Evolutionary conservation across 2,888 invertebrate genomes (phyloP), one percentile per base, ranked within the genome.

Genomic region (Machimus atricapillus): DNA sequence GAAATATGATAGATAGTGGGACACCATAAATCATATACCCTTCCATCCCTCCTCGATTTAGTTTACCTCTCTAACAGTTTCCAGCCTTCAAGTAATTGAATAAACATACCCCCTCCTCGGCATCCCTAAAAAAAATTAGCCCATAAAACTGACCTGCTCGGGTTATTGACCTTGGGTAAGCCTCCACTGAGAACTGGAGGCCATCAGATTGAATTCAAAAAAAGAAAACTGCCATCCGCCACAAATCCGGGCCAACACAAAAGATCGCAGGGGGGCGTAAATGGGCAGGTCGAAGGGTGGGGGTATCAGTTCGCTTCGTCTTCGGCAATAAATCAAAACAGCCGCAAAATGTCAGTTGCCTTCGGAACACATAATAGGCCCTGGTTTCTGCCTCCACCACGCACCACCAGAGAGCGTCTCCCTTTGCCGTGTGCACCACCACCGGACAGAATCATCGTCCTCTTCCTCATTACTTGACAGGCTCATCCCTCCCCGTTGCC

Each of bases 241-340:
- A 66, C 23, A 66, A 66, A 66, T 66, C 66, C 66, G 66, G 58
- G 66, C 19, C 27, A 66, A 19, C 66, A 66, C 66, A 66, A 66
- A 66, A 66, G 66, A 8, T 66, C 66, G 19, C 66, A 66, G 66
- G 27, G 27, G 66, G 23, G 23, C 19, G 58, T n/a, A 9, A 27
- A 27, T 40, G 40, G 40, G 2, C 12, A 9, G 66, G 14, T 23
- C 8, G 19, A 12, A 12, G 66, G 66, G 27, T 19, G 66, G 27
- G 37, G 27, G 37, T 19, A 78, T 78, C 78, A 79, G 31, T 52
- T 79, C 79, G 43, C 31, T 79, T 79, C 46, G 52, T 58, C 76
- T 40, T 40, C 27, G 82, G 82, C 31, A 82, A 82, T 82, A 82
- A 82, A 82, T 82, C 82, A 82, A 82, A 82, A 82, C 82, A 34